Evolutionary conservation across 1,140 invertebrate species (phyloP), one percentile per base, ranked within the genome.

Genomic region (Catajapyx aquilonaris): DNA sequence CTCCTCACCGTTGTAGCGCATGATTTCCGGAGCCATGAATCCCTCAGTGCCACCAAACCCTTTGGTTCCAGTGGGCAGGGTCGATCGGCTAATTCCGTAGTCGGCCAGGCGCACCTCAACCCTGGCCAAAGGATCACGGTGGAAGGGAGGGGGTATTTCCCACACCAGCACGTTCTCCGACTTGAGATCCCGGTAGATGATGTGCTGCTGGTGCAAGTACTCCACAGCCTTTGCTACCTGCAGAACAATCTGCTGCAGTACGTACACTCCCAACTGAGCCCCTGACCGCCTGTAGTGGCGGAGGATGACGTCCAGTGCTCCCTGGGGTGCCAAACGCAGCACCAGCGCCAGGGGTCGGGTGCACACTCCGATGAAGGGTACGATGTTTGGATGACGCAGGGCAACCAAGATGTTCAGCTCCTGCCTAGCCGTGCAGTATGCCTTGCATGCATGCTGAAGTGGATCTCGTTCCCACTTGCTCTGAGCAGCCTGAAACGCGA

Each of bases 11-110:
- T 96, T 96, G 55, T 90, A 93, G 34, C 85, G 69, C 59, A 97
- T 87, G 41, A 97, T 97, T 62, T 97, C 93, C 0, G 93, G 94
- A 9, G 94, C 94, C 84, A 98, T 98, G 53, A 96, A 99, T 1
- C 90, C 88, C 56, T 91, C 85, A 0, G 86, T 91, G 1, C 87
- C 94, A 7, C 90, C 94, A 63, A 95, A 97, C 4, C 94, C 93
- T 57, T 96, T 96, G 0, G 86, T 86, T 15, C 88, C 83, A 11
- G 84, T 85, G 7, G 87, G 81, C 36, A 81, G 61, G 1, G 83
- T 81, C 35, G 84, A 59, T 18, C 90, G 62, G 50, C 86, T 93
- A 42, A 95, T 94, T 11, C 88, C 90, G 61, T 95, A 96, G 61
- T 96, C 91, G 1, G 88, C 88, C 5, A 97, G 66, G 55, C 93